phyloP scores from a whole-genome alignment of 2,797 vertebrate genomes.

The Thamnophis elegans region DNA sequence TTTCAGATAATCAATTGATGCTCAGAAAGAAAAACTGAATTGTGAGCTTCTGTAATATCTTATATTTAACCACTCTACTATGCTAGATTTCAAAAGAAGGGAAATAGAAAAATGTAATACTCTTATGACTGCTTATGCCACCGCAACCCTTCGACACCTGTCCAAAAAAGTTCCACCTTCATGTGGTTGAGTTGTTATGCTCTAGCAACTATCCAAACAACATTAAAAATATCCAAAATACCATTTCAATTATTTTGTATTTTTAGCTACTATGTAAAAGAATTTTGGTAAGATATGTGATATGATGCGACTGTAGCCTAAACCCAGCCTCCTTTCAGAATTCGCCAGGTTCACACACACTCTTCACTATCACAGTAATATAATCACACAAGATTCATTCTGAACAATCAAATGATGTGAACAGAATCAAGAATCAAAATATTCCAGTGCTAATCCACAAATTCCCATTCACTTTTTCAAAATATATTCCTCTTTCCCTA shows the following conservation, averaged over 20 bases:
- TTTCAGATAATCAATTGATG: not conserved
- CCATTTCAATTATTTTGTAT: not conserved
- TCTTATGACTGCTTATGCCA: not conserved
- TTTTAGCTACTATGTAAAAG: not conserved
- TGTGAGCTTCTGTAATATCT: not conserved
- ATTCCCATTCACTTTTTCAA: not conserved
- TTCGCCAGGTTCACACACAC: not conserved
- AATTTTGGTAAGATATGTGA: not conserved
- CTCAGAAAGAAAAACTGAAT: not conserved
- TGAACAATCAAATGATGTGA: not conserved
- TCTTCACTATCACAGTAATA: not conserved
- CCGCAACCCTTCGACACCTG: not conserved
- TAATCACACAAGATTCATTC: not conserved
- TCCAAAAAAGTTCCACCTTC: not conserved
- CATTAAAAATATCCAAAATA: not conserved
- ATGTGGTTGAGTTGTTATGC: not conserved
- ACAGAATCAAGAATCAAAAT: not conserved
- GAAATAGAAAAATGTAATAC: not conserved
- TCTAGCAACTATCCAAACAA: not conserved
- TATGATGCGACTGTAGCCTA: not conserved
- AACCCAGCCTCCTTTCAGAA: not conserved
- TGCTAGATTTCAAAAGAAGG: not conserved
- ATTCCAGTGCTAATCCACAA: not conserved
- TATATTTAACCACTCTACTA: not conserved
- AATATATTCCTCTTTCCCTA: not conserved